phyloP scores from a whole-genome alignment of 37 sponge, comb jelly and placozoan genomes.

The Mnemiopsis leidyi region DNA sequence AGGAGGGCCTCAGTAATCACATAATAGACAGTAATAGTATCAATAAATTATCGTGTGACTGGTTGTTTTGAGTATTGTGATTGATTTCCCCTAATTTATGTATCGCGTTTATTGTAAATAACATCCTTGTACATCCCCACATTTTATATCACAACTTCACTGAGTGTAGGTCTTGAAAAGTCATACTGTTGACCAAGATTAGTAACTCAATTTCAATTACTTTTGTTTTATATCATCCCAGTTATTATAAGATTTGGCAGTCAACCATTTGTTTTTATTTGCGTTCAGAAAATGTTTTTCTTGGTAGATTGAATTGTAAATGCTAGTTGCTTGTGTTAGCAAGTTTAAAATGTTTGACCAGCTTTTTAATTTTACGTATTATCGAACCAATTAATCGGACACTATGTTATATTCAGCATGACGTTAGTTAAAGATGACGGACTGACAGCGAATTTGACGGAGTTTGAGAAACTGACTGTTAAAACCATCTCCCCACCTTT shows the following conservation, averaged over 20 bases:
- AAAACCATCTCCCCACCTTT: slow-evolving; percentile 32
- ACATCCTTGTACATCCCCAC: background rate
- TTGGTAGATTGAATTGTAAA: no score
- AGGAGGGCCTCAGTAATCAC: background rate
- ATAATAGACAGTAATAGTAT: background rate
- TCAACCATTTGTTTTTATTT: background rate
- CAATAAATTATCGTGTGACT: background rate
- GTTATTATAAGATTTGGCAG: background rate
- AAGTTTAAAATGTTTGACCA: no score
- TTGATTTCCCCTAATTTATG: background rate
- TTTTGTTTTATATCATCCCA: background rate
- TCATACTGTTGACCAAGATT: background rate
- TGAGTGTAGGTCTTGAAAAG: background rate
- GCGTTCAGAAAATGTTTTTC: background rate
- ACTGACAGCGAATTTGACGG: background rate
- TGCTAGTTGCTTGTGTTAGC: no score
- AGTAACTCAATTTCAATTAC: background rate
- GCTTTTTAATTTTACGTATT: no score
- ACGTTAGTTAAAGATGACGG: slow-evolving; percentile 29
- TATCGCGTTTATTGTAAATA: background rate
- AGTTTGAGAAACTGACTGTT: slow-evolving; percentile 30
- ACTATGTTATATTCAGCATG: slow-evolving; percentile 29
- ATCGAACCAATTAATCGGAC: background rate
- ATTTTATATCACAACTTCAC: background rate
- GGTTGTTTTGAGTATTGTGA: background rate